phyloP scores from a whole-genome alignment of 2,113 vertebrate species.

The Notothenia coriiceps region DNA sequence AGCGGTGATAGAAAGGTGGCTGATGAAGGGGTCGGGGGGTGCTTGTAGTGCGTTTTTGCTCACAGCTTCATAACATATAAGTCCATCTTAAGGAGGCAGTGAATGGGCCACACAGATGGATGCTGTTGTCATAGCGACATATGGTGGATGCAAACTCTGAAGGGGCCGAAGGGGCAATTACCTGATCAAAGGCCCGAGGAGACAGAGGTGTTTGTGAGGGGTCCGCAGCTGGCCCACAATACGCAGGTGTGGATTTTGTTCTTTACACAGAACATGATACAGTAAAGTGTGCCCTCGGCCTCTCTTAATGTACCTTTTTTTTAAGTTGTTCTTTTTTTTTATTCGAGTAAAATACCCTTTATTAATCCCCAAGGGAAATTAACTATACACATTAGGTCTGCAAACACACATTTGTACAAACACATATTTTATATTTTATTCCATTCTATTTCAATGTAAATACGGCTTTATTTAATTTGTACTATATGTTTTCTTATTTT shows the following conservation, averaged over 20 bases:
- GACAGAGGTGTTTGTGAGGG: slow-evolving; percentile 67
- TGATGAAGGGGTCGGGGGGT: slow-evolving; percentile 2
- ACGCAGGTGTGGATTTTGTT: slow-evolving; percentile 42
- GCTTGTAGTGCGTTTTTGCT: not conserved
- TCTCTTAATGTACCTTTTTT: no score
- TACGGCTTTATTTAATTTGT: no score
- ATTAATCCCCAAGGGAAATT: no score
- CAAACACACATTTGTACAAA: no score
- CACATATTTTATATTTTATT: no score
- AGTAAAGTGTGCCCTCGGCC: not conserved
- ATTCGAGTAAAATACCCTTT: no score
- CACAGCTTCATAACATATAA: slow-evolving; percentile 26
- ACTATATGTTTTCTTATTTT: no score
- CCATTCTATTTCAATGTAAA: no score
- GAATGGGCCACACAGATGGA: slow-evolving; percentile 64
- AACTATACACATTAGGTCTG: no score
- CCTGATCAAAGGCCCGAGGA: slow-evolving; percentile 83
- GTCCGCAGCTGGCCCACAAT: slow-evolving; percentile 76
- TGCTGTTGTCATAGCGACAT: slow-evolving; percentile 77
- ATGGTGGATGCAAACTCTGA: slow-evolving; percentile 74
- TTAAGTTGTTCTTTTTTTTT: no score
- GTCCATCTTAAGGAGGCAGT: slow-evolving; percentile 65
- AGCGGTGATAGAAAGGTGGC: slow-evolving; percentile 9
- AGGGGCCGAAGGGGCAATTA: slow-evolving; percentile 81
- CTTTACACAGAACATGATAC: not conserved